A percentile compares a stretch with the other conserved stretches of the same genome.
Evolutionary conservation across 92 coral and sea anemone genomes (phyloP).

Genomic region (Porites rus): DNA sequence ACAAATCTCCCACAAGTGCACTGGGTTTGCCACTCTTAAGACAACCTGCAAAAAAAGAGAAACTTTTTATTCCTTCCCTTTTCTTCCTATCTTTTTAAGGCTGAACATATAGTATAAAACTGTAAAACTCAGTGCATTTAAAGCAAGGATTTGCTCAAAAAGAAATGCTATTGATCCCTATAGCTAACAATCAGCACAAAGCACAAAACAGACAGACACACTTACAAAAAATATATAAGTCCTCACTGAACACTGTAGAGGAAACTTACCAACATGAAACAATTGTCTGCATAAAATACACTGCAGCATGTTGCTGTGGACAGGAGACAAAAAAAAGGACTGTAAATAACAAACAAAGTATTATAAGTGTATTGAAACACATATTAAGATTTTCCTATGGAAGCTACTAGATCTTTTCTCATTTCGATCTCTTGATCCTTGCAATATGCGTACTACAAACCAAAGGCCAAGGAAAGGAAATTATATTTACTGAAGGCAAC

Average conservation of each 20-base stretch:
- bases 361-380: not conserved
- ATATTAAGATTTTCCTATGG: not conserved
- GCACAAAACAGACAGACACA: no score
- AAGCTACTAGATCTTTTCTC: not conserved
- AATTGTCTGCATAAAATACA: conserved; percentile 74
- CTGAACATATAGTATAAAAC: no score
- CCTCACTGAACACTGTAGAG: not conserved
- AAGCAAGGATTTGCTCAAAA: no score
- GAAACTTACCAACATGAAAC: conserved; percentile 80
- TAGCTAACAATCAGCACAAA: no score
- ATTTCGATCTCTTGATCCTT: no score
- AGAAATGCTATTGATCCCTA: no score
- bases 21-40: conserved; percentile 84
- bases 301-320: conserved; percentile 71
- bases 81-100: no score
- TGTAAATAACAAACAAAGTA: not conserved
- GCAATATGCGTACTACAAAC: no score
- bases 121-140: not conserved
- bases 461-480: no score
- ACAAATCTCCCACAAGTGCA: conserved; percentile 90
- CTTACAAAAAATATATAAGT: no score
- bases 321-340: not conserved
- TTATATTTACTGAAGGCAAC: no score
- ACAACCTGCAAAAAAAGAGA: conserved; percentile 58
- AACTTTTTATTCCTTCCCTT: not conserved